phyloP scores from a whole-genome alignment of 2,113 vertebrate genomes.

The Kryptolebias marmoratus region DNA sequence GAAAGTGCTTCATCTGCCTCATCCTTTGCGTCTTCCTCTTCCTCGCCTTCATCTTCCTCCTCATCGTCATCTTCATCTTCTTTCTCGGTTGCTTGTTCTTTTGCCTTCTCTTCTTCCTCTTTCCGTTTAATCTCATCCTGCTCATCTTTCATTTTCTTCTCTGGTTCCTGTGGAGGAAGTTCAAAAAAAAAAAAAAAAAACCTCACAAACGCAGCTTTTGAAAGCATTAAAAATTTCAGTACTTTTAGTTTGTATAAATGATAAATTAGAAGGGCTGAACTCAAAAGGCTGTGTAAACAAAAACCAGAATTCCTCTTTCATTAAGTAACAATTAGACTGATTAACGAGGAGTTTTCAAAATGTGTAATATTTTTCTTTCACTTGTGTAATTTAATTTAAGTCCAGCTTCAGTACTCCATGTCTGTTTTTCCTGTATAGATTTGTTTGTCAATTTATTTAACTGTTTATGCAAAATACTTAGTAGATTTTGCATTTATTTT shows the following conservation, averaged over 20 bases:
- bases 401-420: too few relatives aligned
- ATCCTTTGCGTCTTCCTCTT: conserved; percentile 51
- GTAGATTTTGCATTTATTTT: too few relatives aligned
- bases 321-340: too few relatives aligned
- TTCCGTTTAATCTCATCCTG: conserved; percentile 77
- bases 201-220: not conserved
- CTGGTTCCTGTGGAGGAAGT: conserved; percentile 67
- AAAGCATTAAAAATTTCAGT: not conserved
- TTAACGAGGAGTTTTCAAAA: too few relatives aligned
- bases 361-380: too few relatives aligned
- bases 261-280: too few relatives aligned
- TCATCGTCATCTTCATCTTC: conserved; percentile 24
- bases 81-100: conserved; percentile 71
- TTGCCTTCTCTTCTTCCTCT: conserved; percentile 79
- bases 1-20: conserved; percentile 51
- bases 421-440: too few relatives aligned
- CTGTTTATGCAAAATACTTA: too few relatives aligned
- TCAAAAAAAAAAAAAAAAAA: not conserved
- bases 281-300: too few relatives aligned
- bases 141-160: conserved; percentile 79
- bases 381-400: too few relatives aligned
- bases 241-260: not conserved
- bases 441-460: too few relatives aligned
- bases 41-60: conserved; percentile 28
- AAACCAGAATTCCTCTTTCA: too few relatives aligned